These are phyloP conservation scores for Paratrypauchen microcephalus DNA, from an alignment of 2,797 vertebrate genomes.

Conservation along the genomic window DNA sequence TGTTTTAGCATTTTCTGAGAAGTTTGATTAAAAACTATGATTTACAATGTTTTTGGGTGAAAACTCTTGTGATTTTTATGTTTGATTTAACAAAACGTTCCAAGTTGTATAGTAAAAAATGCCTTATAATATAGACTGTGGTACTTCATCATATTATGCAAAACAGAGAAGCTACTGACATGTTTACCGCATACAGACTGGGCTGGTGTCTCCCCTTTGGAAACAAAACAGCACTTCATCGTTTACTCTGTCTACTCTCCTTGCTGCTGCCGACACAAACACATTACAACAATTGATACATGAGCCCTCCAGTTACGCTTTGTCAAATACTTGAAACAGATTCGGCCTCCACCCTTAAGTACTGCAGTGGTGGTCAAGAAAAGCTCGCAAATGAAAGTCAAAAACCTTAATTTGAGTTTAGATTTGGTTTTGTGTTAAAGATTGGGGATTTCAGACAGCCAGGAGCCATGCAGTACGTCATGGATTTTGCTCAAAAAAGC, in stretches of 20 bases:
- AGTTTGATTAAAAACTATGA: no score
- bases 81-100: no score
- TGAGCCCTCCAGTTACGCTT: conserved; percentile 54
- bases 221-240: conserved; percentile 44
- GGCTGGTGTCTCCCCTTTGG: conserved; percentile 42
- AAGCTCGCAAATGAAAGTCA: conserved; percentile 68
- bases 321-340: conserved; percentile 71
- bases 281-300: conserved; percentile 60
- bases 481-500: conserved; percentile 70
- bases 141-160: not conserved
- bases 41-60: no score
- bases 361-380: conserved; percentile 62
- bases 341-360: conserved; percentile 66
- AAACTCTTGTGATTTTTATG: no score
- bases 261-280: conserved; percentile 35
- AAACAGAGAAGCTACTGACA: conserved; percentile 58
- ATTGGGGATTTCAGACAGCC: conserved; percentile 79
- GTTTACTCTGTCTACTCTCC: conserved; percentile 33
- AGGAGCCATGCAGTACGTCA: conserved; percentile 77
- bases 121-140: no score
- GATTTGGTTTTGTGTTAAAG: conserved; percentile 76
- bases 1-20: no score
- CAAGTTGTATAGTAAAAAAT: no score
- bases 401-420: conserved; percentile 74
- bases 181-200: conserved; percentile 54